Evolutionary conservation across 1,140 invertebrate genomes (phyloP).

Genomic region (Drosophila melanogaster): DNA sequence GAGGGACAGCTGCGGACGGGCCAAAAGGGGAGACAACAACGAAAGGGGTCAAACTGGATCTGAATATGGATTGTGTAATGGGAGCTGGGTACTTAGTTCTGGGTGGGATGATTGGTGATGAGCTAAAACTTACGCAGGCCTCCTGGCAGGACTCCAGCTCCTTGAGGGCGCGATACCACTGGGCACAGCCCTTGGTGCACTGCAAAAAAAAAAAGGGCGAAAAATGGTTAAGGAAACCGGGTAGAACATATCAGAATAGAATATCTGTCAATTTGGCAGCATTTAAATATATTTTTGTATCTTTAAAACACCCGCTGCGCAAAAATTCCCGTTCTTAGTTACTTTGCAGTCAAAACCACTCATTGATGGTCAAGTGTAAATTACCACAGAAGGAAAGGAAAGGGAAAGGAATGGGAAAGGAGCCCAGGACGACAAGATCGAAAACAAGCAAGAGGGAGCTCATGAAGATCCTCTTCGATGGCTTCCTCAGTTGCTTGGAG

Average conservation of each 20-base stretch:
- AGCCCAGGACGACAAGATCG: background rate
- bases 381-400: too few species aligned
- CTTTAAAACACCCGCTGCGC: too few species aligned
- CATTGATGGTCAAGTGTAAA: background rate
- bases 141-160: slow-evolving; percentile 87
- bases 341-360: background rate
- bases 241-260: too few species aligned
- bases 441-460: background rate
- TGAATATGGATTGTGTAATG: background rate
- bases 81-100: background rate
- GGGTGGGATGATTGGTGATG: background rate
- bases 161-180: slow-evolving; percentile 89
- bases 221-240: too few species aligned
- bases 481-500: slow-evolving; percentile 49
- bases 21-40: slow-evolving; percentile 1
- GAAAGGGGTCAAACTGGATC: background rate
- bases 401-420: too few species aligned
- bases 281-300: too few species aligned
- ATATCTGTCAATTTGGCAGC: too few species aligned
- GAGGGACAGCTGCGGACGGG: slow-evolving; percentile 88
- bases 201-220: slow-evolving; percentile 73
- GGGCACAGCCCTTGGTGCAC: slow-evolving; percentile 89
- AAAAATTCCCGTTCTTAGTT: background rate
- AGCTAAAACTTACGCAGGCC: slow-evolving; percentile 88
- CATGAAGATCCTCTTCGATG: slow-evolving; percentile 40